Evolutionary conservation across 2,888 invertebrate genomes (phyloP), one percentile per base, ranked within the genome.

Genomic region (Melipona bicolor): DNA sequence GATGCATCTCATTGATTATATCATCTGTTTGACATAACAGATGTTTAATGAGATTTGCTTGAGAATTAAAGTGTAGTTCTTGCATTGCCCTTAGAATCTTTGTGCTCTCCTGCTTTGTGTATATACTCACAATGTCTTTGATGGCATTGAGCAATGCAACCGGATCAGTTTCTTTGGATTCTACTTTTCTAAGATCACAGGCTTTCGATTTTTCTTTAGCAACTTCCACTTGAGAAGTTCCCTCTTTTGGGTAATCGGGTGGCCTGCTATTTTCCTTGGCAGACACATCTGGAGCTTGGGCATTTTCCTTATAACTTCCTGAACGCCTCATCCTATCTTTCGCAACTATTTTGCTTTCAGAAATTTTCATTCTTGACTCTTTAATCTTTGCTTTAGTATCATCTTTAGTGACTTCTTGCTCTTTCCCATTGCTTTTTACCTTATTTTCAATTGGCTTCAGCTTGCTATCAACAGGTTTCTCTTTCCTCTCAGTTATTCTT

Each of bases 231-330:
- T 84, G 84, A 21, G 78, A 71, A 49, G 78, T 70, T 24, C 73
- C 87, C 56, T 90, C 93, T 59, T 85, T 90, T 4, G 89, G 89
- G 13, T 87, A 85, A 43, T 93, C 91, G 0, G 86, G 79, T 0
- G 93, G 93, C 62, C 89, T 88, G 77, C 82, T 92, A 68, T 94
- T 94, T 75, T 94, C 94, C 76, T 94, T 94, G 52, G 87, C 89
- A 1, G 92, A 93, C 61, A 69, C 81, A 78, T 94, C 92, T 11
- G 91, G 89, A 5, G 82, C 83, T 21, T 76, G 76, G 73, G 83
- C 88, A 49, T 86, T 89, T 52, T 90, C 84, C 49, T 88, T 90
- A 6, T 77, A 82, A 61, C 85, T 90, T 19, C 86, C 89, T 4
- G 89, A 90, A 17, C 87, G 79, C 3, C 84, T 80, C 27, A n/a